These are phyloP conservation scores for Smutsia temminckii DNA, from an alignment of 2,797 vertebrate genomes.

Conservation along the genomic window DNA sequence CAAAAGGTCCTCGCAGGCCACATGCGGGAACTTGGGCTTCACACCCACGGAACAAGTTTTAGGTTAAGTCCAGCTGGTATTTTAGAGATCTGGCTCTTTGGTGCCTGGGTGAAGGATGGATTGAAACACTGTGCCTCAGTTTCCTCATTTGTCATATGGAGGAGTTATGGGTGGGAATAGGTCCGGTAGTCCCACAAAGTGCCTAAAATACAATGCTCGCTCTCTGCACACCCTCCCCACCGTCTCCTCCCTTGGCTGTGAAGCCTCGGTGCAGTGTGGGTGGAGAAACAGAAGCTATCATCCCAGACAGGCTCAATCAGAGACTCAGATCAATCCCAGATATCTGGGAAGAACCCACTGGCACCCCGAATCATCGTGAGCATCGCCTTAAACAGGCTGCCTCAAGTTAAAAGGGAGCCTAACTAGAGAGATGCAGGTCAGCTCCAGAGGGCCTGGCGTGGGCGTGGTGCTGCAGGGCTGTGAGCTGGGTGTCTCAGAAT, in stretches of 20 bases:
- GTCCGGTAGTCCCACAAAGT: background rate
- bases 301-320: background rate
- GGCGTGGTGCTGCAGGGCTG: background rate
- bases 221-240: background rate
- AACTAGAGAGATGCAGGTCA: background rate
- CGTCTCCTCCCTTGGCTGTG: accelerated
- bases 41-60: background rate
- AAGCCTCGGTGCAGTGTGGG: background rate
- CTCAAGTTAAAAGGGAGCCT: background rate
- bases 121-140: background rate
- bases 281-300: too few relatives aligned
- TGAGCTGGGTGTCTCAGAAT: background rate
- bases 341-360: background rate
- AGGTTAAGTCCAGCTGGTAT: background rate
- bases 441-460: accelerated
- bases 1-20: background rate
- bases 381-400: background rate
- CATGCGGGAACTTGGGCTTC: background rate
- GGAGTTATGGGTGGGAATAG: background rate
- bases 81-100: background rate
- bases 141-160: background rate
- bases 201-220: background rate
- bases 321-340: background rate
- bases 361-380: background rate
- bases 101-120: background rate